Evolutionary conservation across 2,113 vertebrate species (phyloP).

Genomic region (Carettochelys insculpta): DNA sequence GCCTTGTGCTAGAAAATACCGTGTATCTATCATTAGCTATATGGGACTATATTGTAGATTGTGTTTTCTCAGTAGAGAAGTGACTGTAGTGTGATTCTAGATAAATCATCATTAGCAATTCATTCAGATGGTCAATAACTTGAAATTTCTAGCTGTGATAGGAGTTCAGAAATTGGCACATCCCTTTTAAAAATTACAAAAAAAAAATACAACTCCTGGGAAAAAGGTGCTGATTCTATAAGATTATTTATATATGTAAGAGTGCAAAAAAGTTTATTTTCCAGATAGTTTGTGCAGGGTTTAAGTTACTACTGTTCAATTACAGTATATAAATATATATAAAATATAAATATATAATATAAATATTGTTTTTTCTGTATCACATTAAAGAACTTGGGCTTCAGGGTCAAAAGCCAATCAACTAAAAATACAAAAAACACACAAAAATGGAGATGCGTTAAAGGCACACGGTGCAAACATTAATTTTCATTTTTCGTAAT

Average conservation of each 20-base stretch:
- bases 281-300: constrained; percentile 81
- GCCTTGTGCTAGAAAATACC: constrained; percentile 84
- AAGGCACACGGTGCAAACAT: constrained; percentile 61
- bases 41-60: constrained; percentile 89
- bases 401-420: constrained; percentile 73
- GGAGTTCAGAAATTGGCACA: constrained; percentile 86
- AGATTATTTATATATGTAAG: constrained; percentile 85
- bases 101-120: constrained; percentile 88
- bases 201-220: constrained; percentile 82
- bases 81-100: constrained; percentile 90
- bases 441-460: constrained; percentile 59
- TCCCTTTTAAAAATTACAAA: constrained; percentile 79
- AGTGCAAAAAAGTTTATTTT: constrained; percentile 81
- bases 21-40: constrained; percentile 93
- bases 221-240: constrained; percentile 90
- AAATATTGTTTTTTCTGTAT: constrained; percentile 78
- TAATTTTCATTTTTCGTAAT: constrained; percentile 66
- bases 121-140: constrained; percentile 89
- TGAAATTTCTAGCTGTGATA: constrained; percentile 86
- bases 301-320: constrained; percentile 80
- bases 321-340: constrained; percentile 69
- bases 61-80: constrained; percentile 93
- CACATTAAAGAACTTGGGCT: constrained; percentile 79
- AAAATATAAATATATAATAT: constrained; percentile 66
- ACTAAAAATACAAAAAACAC: constrained; percentile 57